Conservation (phyloP, 2,113 vertebrate genomes). For the Zosterops japonicus region DNA sequence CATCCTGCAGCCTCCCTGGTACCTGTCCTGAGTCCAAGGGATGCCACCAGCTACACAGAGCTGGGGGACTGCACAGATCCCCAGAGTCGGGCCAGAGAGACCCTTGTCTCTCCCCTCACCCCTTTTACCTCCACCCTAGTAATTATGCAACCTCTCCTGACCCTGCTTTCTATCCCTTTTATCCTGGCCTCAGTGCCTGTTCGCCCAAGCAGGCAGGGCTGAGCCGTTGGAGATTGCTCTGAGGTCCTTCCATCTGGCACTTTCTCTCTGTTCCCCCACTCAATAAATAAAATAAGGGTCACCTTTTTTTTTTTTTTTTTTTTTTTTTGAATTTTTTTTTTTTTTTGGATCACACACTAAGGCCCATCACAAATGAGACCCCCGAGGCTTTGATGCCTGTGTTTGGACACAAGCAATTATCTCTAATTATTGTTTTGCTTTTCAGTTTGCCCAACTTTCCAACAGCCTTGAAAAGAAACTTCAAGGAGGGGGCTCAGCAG, state of each 20-base stretch:
- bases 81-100: slow-evolving; percentile 26
- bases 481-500: slow-evolving; percentile 68
- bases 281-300: slow-evolving; percentile 86
- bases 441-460: slow-evolving; percentile 84
- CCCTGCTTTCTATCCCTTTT: slow-evolving; percentile 75
- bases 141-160: slow-evolving; percentile 78
- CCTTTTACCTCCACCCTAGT: slow-evolving; percentile 66
- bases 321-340: slow-evolving; percentile 62
- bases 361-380: slow-evolving; percentile 78
- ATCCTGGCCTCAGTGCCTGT: slow-evolving; percentile 75
- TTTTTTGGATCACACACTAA: slow-evolving; percentile 77
- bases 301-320: slow-evolving; percentile 68
- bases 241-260: slow-evolving; percentile 87
- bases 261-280: slow-evolving; percentile 80
- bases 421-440: slow-evolving; percentile 92
- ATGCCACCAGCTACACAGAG: not conserved
- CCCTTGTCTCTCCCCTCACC: slow-evolving; percentile 53
- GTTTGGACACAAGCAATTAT: slow-evolving; percentile 94
- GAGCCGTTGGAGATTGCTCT: slow-evolving; percentile 71
- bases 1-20: not conserved
- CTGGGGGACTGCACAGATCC: not conserved
- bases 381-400: slow-evolving; percentile 87
- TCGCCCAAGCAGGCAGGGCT: slow-evolving; percentile 75
- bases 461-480: slow-evolving; percentile 76
- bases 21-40: not conserved